Evolutionary conservation across 1,140 invertebrate genomes (phyloP), one percentile per base, ranked within the genome.

Genomic region (Melipona quadrifasciata): DNA sequence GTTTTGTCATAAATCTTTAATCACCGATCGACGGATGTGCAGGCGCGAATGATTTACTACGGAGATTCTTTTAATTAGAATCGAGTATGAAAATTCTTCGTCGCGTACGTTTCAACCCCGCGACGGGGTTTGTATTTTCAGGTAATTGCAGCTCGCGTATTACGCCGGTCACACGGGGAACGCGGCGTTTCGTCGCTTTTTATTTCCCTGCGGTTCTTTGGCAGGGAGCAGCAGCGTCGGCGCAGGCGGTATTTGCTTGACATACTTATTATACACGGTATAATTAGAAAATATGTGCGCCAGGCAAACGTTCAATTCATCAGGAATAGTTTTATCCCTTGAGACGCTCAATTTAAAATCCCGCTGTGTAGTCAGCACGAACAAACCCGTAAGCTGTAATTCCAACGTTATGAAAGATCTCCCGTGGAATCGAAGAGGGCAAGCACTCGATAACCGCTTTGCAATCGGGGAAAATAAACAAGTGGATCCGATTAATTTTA

Each of bases 131-230:
- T 55, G 53, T n/a, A 17, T 70, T 80, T 70, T 17, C 31, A 1
- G 21, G 31, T 80, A 70, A 80, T 80, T 80, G 65, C 65, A 2
- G 31, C 10, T 27, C n/a, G 77, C 14, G 55, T 27, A 55, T 79
- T 68, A n/a, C 19, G 21, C 34, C 8, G 17, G 51, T 55, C 14
- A 55, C 51, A 75, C 55, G n/a, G 34, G 16, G 27, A 55, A 39
- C 27, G 16, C 31, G 14, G 8, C 24, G 17, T 58, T 65, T 47
- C 39, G 24, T 53, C 53, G n/a, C 27, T 57, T 75, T 75, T 55
- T 39, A 58, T 31, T 75, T 75, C 14, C 53, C 21, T n/a, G 14
- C 5, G 19, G 19, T 24, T n/a, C 47, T 53, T 53, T 17, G 39
- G 2, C 24, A n/a, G 53, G 27, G 17, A 4, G 53, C 34, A 4